Conservation (phyloP, 2,797 vertebrate genomes). For the Threskiornis aethiopicus region DNA sequence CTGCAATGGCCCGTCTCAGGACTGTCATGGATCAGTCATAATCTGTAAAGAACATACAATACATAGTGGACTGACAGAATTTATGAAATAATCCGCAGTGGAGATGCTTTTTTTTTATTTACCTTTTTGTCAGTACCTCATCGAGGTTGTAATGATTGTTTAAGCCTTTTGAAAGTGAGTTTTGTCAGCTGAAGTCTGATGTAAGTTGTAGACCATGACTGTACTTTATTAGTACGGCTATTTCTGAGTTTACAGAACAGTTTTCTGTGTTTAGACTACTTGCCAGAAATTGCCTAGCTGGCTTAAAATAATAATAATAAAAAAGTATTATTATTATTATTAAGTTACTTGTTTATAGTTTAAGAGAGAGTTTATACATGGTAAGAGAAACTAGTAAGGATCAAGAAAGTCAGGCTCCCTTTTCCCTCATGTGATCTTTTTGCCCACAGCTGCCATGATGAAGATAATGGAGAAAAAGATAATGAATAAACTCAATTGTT, state of each 20-base stretch:
- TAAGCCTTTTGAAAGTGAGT: conserved; percentile 9
- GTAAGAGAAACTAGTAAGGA: not conserved
- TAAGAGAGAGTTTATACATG: not conserved
- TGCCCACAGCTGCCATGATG: not conserved
- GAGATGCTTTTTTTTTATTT: not conserved
- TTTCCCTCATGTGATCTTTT: not conserved
- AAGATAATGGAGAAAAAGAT: not conserved
- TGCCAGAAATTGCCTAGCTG: not conserved
- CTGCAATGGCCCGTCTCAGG: not conserved
- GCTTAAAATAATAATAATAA: not conserved
- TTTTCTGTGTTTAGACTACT: not conserved
- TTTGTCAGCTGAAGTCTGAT: not conserved
- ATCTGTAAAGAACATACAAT: conserved; percentile 17
- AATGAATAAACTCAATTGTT: not conserved
- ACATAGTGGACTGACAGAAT: not conserved
- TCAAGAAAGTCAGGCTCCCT: not conserved
- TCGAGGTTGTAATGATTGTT: not conserved
- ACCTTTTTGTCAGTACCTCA: not conserved
- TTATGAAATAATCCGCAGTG: conserved; percentile 8
- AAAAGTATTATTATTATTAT: not conserved
- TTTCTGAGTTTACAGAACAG: not conserved
- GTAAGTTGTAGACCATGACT: not conserved
- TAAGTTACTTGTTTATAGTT: not conserved
- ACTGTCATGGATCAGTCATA: conserved; percentile 39
- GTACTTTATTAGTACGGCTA: not conserved